Evolutionary conservation across 2,113 vertebrate species (phyloP).

Genomic region (Phycodurus eques): DNA sequence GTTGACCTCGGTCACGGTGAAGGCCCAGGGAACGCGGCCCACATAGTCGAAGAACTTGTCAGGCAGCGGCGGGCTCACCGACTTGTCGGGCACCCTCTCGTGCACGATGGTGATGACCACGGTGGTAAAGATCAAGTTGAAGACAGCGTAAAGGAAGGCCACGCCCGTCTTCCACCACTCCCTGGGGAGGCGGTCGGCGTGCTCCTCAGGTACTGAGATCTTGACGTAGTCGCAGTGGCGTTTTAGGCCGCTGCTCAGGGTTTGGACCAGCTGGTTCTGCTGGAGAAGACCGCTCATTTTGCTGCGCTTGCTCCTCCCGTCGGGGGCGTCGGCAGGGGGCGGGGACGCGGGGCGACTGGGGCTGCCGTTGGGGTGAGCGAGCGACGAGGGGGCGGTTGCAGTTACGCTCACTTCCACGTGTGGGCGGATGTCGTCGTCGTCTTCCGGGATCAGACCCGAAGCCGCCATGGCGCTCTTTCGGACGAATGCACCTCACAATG

Average conservation of each 20-base stretch:
- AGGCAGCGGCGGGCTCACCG: constrained; percentile 89
- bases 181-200: constrained; percentile 75
- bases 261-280: constrained; percentile 47
- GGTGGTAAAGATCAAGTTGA: constrained; percentile 88
- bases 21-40: constrained; percentile 91
- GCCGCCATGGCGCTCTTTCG: constrained; percentile 39
- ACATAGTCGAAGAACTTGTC: constrained; percentile 98
- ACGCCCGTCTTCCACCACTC: constrained; percentile 98
- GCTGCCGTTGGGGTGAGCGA: constrained; percentile 29
- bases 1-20: constrained; percentile 94
- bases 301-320: not conserved
- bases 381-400: rapidly evolving
- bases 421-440: not conserved
- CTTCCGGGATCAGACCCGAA: constrained; percentile 40
- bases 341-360: not conserved
- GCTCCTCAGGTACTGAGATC: constrained; percentile 82
- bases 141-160: constrained; percentile 87
- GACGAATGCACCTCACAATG: not conserved
- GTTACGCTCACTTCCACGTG: constrained; percentile 33
- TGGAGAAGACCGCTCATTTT: constrained; percentile 13
- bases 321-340: not conserved
- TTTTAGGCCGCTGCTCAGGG: constrained; percentile 67
- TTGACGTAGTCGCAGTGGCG: constrained; percentile 86
- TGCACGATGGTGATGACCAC: constrained; percentile 95
- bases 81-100: constrained; percentile 92